phyloP scores from a whole-genome alignment of 2,888 invertebrate genomes.

The Ornithoptera priamus region DNA sequence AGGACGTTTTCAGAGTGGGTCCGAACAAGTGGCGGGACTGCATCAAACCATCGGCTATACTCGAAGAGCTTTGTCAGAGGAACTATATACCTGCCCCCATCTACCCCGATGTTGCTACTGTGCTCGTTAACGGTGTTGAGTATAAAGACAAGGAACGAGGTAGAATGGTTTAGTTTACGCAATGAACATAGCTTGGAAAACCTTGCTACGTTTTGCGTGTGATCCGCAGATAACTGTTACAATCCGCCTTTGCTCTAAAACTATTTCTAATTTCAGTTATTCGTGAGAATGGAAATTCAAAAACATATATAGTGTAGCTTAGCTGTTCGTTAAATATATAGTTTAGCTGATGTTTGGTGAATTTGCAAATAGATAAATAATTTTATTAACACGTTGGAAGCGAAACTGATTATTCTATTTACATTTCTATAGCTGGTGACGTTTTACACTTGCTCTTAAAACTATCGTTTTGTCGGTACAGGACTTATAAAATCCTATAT shows the following conservation, averaged over 20 bases:
- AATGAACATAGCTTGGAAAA: not conserved
- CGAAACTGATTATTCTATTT: no score
- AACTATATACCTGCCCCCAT: constrained; percentile 71
- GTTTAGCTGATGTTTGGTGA: no score
- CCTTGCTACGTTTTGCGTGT: not conserved
- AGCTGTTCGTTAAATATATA: no score
- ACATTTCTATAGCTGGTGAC: no score
- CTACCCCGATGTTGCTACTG: constrained; percentile 49
- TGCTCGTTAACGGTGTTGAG: constrained; percentile 59
- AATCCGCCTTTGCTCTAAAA: not conserved
- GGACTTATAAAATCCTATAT: no score
- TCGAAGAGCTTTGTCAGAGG: constrained; percentile 84
- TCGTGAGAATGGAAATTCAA: not conserved
- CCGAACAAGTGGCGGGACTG: constrained; percentile 89
- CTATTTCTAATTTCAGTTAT: not conserved
- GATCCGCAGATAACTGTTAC: not conserved
- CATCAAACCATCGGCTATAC: constrained; percentile 85
- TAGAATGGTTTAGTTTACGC: constrained; percentile 29
- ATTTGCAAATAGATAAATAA: no score
- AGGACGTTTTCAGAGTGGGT: constrained; percentile 66
- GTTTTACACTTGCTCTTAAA: no score
- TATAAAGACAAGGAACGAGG: constrained; percentile 50
- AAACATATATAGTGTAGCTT: no score
- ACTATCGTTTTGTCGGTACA: no score
- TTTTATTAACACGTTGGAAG: no score